These are phyloP conservation scores for Pelecanus crispus DNA, from an alignment of 2,113 vertebrate species.

Conservation along the genomic window DNA sequence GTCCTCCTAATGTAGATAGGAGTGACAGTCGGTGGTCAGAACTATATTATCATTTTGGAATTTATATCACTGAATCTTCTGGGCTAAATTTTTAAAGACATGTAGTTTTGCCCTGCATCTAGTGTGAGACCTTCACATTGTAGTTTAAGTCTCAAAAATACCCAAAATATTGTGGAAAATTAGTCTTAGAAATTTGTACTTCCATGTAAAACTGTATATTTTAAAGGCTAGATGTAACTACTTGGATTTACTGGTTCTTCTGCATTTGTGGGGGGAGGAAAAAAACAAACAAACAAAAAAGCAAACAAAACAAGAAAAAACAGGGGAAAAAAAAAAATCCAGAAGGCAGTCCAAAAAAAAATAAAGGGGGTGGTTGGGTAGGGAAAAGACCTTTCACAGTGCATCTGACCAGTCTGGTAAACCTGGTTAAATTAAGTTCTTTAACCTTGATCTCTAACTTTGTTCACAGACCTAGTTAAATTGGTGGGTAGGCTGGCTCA, in stretches of 20 bases:
- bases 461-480: not conserved
- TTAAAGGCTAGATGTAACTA: not conserved
- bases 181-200: not conserved
- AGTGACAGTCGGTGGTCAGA: not conserved
- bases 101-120: not conserved
- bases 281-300: not conserved
- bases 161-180: not conserved
- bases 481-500: not conserved
- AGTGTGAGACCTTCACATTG: not conserved
- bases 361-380: rapidly evolving
- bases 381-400: not conserved
- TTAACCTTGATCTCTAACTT: not conserved
- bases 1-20: not conserved
- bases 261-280: rapidly evolving
- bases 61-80: not conserved
- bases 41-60: not conserved
- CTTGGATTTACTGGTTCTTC: not conserved
- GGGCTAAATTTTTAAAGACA: not conserved
- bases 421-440: not conserved
- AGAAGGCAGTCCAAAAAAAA: not conserved
- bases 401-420: not conserved
- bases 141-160: not conserved
- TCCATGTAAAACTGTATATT: not conserved
- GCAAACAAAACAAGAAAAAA: not conserved
- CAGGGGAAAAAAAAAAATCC: not conserved